A percentile compares a stretch with the other conserved stretches of the same genome.
These are phyloP conservation scores for Malachius bipustulatus DNA, from an alignment of 2,888 invertebrate genomes.

Conservation along the genomic window DNA sequence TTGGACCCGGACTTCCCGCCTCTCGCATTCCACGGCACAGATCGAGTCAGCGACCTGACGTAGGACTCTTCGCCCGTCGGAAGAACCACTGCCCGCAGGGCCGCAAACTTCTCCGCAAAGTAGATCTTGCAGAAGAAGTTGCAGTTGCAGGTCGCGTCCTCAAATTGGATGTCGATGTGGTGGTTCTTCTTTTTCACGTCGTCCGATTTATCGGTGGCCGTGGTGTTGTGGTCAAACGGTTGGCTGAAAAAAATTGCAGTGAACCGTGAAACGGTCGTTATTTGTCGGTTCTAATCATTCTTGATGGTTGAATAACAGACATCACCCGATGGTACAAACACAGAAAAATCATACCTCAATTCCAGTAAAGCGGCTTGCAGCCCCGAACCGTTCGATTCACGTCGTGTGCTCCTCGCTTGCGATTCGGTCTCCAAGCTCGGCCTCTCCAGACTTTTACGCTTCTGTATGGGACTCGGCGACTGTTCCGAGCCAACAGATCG, in stretches of 20 bases:
- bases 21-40: slow-evolving; percentile 83
- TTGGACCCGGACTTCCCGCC: slow-evolving; percentile 97
- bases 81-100: slow-evolving; percentile 46
- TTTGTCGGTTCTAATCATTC: not conserved
- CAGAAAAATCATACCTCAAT: slow-evolving; percentile 8
- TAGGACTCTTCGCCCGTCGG: slow-evolving; percentile 55
- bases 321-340: not conserved
- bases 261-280: not conserved
- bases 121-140: slow-evolving; percentile 84
- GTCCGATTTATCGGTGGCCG: slow-evolving; percentile 23
- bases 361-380: slow-evolving; percentile 8
- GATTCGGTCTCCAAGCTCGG: not conserved
- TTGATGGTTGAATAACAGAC: not conserved
- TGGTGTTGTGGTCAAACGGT: slow-evolving; percentile 18
- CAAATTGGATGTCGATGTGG: slow-evolving; percentile 47
- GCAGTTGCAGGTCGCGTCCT: slow-evolving; percentile 50
- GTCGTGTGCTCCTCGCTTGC: slow-evolving; percentile 3
- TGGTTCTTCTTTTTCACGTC: slow-evolving; percentile 33
- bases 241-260: slow-evolving; percentile 12
- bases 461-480: slow-evolving; percentile 40
- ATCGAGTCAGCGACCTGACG: slow-evolving; percentile 74
- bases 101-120: slow-evolving; percentile 84
- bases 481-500: slow-evolving; percentile 28
- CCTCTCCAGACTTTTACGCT: slow-evolving; percentile 31
- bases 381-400: not conserved